Conservation (phyloP, 2,113 vertebrate genomes). For the Silurus asotus region DNA sequence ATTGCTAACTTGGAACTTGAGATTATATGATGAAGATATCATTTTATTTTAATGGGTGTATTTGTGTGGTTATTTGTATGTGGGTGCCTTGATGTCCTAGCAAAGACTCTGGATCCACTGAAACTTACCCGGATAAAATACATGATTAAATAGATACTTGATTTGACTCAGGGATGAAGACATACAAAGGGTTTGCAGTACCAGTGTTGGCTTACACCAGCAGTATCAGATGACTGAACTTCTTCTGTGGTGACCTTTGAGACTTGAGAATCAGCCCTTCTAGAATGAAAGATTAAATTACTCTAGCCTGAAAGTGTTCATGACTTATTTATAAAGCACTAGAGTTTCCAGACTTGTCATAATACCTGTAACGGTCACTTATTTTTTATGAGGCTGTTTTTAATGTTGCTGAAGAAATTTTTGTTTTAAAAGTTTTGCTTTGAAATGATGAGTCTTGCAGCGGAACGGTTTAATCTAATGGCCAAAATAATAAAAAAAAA, state of each 20-base stretch:
- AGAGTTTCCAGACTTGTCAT: conserved; percentile 28
- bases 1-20: not conserved
- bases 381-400: not conserved
- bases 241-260: conserved; percentile 26
- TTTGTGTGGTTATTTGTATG: not conserved
- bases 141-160: not conserved
- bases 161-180: conserved; percentile 11
- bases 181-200: not conserved
- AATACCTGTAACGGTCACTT: not conserved
- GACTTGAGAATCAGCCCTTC: conserved; percentile 10
- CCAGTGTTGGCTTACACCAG: conserved; percentile 20
- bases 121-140: not conserved
- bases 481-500: not conserved
- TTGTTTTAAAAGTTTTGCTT: not conserved
- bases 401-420: not conserved
- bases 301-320: conserved; percentile 23
- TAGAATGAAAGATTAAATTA: conserved; percentile 33
- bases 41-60: not conserved
- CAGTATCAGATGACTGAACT: conserved; percentile 32
- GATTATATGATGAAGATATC: not conserved
- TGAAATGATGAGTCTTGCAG: not conserved
- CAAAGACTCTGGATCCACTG: no score
- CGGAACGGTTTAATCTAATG: not conserved
- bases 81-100: not conserved
- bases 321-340: conserved; percentile 26